These are phyloP conservation scores for Melanocharis versteri DNA, from an alignment of 2,113 vertebrate species.

Conservation along the genomic window DNA sequence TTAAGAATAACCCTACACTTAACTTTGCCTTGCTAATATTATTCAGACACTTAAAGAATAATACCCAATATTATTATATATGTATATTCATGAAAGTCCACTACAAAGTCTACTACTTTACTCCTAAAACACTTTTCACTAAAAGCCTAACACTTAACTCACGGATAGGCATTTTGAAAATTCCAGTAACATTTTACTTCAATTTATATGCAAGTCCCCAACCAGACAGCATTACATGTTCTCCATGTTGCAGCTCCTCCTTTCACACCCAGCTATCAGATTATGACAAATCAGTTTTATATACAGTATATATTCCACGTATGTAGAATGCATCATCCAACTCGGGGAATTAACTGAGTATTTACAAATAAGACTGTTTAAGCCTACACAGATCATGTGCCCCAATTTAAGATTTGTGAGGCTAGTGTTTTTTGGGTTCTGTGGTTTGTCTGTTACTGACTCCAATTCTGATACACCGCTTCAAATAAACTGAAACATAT, in stretches of 20 bases:
- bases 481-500: not conserved
- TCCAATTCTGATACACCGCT: not conserved
- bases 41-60: not conserved
- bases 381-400: not conserved
- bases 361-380: not conserved
- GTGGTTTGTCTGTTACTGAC: not conserved
- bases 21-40: not conserved
- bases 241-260: not conserved
- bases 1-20: not conserved
- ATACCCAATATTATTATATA: not conserved
- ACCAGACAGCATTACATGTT: not conserved
- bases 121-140: not conserved
- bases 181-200: not conserved
- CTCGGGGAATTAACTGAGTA: not conserved
- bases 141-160: not conserved
- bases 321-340: not conserved
- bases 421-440: not conserved
- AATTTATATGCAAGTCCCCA: not conserved
- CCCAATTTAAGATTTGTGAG: not conserved
- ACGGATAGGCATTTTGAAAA: not conserved
- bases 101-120: not conserved
- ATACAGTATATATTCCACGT: not conserved
- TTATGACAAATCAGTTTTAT: not conserved
- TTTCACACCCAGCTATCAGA: not conserved
- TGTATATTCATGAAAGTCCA: not conserved